Base-by-base conservation (phyloP, 2,113 vertebrate genomes). In the Clarias macrocephalus region DNA sequence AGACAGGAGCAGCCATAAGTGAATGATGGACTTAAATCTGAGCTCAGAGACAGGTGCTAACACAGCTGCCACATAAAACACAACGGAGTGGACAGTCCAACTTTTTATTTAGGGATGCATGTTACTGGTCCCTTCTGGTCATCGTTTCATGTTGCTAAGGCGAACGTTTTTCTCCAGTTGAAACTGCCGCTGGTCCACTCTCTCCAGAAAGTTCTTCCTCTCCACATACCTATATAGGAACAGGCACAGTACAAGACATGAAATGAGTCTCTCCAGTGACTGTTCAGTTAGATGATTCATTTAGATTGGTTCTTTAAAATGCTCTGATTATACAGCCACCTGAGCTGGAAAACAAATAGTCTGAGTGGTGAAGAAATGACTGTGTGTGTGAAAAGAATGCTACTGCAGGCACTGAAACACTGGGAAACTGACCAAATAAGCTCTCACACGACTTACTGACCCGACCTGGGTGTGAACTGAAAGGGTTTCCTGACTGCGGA, bases 111-210 rank as follows among this genome's bases (percentile, higher is more conserved):
- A 68, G 72, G 72, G 48, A 59, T 30, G 56, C 30, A 80, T 85
- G 60, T 80, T 52, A 65, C 42, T 75, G 83, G 80, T 83, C 33
- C 75, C 56, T 73, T 63, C 18, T 21, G 84, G 90, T 96, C 93
- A 98, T 90, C 89, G 96, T 88, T 99, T 99, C 96, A 99, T 97
- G 92, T 97, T 99, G 95, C 91, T 98, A 87, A 99, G 95, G 42
- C 98, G 95, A 88, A 99, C 93, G 77, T 94, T 95, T 0, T 97
- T 96, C 83, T 99, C 98, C 3, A 95, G 94, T 93, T 99, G 96
- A 16, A 99, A 99, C 92, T 97, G 97, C 21, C 98, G 96, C 91
- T 98, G 96, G 93, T 99, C 98, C 52, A 99, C 98, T 0, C 98
- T 95, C 90, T 99, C 97, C 92, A 99, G 94, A 92, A 99, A 99